Conservation (phyloP, 2,888 invertebrate species). For the Leucophenga montana region DNA sequence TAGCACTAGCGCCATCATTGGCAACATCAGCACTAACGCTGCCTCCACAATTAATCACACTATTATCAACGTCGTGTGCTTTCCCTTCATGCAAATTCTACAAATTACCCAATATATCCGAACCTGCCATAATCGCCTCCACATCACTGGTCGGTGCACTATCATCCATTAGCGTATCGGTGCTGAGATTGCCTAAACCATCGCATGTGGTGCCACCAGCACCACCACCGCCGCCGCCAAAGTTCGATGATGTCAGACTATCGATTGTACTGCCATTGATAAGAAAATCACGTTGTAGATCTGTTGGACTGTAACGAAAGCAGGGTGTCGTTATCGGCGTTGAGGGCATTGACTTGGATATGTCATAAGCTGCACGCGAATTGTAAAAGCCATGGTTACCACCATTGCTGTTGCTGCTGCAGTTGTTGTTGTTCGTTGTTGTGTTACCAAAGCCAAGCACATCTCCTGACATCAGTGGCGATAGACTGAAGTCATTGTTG, state of each 20-base stretch:
- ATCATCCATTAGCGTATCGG: slow-evolving; percentile 58
- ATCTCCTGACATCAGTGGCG: slow-evolving; percentile 45
- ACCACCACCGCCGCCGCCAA: slow-evolving; percentile 44
- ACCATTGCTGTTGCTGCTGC: slow-evolving; percentile 26
- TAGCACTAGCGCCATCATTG: slow-evolving; percentile 31
- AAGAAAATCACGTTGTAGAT: slow-evolving; percentile 75
- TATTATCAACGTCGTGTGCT: slow-evolving; percentile 41
- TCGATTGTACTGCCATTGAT: slow-evolving; percentile 78
- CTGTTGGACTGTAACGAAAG: slow-evolving; percentile 76
- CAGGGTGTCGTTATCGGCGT: slow-evolving; percentile 78
- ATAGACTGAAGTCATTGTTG: slow-evolving; percentile 36
- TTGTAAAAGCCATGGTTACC: slow-evolving; percentile 21
- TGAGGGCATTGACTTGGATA: slow-evolving; percentile 85
- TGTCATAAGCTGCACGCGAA: slow-evolving; percentile 72
- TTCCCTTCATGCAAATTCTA: slow-evolving; percentile 71
- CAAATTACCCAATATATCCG: slow-evolving; percentile 70
- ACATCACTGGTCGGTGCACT: slow-evolving; percentile 56
- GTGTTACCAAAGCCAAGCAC: slow-evolving; percentile 21
- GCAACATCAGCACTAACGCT: slow-evolving; percentile 3
- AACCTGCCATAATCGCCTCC: slow-evolving; percentile 69
- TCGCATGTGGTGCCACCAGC: slow-evolving; percentile 22
- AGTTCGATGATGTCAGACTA: slow-evolving; percentile 59
- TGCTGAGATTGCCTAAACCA: slow-evolving; percentile 43
- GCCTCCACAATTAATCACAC: neutral
- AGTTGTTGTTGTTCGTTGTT: slow-evolving; percentile 26